A percentile compares a stretch with the other conserved stretches of the same genome.
These are phyloP conservation scores for Meiosimyza decipiens DNA, from an alignment of 2,888 invertebrate genomes.

Conservation along the genomic window DNA sequence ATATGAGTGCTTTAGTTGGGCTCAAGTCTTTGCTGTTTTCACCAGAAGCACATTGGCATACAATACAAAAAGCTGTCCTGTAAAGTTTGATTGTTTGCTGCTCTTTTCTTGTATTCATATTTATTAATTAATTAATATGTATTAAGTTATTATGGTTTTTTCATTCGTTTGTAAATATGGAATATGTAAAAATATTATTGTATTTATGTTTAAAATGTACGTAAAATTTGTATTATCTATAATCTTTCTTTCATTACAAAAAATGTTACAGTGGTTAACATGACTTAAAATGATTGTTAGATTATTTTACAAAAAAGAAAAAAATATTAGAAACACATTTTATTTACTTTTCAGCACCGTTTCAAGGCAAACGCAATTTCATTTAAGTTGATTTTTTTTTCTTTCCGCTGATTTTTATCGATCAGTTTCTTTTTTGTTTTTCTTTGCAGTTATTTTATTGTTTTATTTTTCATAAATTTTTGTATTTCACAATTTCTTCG, in stretches of 20 bases:
- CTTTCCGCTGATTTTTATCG: neutral
- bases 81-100: slow-evolving; percentile 62
- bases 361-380: slow-evolving; percentile 60
- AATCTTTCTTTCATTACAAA: slow-evolving; percentile 33
- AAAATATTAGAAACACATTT: slow-evolving; percentile 39
- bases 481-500: slow-evolving; percentile 37
- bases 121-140: neutral
- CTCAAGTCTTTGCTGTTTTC: no score
- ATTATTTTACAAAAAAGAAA: slow-evolving; percentile 40
- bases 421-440: slow-evolving; percentile 23
- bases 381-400: slow-evolving; percentile 26
- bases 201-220: slow-evolving; percentile 2
- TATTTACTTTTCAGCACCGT: slow-evolving; percentile 67
- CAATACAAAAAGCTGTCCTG: slow-evolving; percentile 1
- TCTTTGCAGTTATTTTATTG: slow-evolving; percentile 22
- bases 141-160: neutral
- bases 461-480: slow-evolving; percentile 24
- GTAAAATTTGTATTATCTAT: slow-evolving; percentile 6
- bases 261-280: slow-evolving; percentile 37
- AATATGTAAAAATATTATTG: slow-evolving; percentile 32
- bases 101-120: slow-evolving; percentile 45
- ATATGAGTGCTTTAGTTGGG: no score
- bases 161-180: slow-evolving; percentile 19
- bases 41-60: no score
- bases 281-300: slow-evolving; percentile 4